Base-by-base conservation (phyloP, 2,797 vertebrate genomes). In the Dallia pectoralis region DNA sequence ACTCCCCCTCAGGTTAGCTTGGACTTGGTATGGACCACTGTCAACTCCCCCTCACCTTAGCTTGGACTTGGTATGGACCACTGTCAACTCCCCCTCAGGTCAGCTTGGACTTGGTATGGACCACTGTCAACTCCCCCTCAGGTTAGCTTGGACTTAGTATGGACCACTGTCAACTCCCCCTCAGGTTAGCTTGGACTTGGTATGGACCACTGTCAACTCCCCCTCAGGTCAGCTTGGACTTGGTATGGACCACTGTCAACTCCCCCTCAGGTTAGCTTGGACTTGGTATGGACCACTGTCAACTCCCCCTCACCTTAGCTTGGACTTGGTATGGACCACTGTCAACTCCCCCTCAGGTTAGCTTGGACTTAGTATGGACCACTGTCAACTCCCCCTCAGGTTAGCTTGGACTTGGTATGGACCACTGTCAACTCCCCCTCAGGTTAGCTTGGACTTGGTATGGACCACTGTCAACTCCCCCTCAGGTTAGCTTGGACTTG, bases 161-260 rank as follows among this genome's bases (percentile, higher is more conserved):
- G 64, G 32, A 33, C 36, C 77, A 32, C 67, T 76, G 70, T 79
- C 71, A 73, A 67, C n/a, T n/a, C 5, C 36, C 36, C 36, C 36
- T 40, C 36, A 40, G 1, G 5, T 40, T 40, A 40, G 2, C 36
- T 40, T 40, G 36, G 36, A 40, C 36, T 40, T 40, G 36, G 36
- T 40, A 9, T 4, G 36, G 36, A 5, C 36, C 36, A 7, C 36
- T 16, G 11, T 44, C 18, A 15, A 19, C 19, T 18, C 18, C 61
- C 25, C 30, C 62, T 33, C 25, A 64, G 8, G 19, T 7, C 8
- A 5, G 62, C 62, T 29, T n/a, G 29, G 32, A 18, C 29, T 33
- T 64, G 16, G 62, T 64, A 8, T 15, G 9, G 18, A 19, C 33
- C 64, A 40, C 5, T 66, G 33, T 44, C 59, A 30, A 63, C 12